Base-by-base conservation (phyloP, 2,888 invertebrate species). In the Epinotia nisella region DNA sequence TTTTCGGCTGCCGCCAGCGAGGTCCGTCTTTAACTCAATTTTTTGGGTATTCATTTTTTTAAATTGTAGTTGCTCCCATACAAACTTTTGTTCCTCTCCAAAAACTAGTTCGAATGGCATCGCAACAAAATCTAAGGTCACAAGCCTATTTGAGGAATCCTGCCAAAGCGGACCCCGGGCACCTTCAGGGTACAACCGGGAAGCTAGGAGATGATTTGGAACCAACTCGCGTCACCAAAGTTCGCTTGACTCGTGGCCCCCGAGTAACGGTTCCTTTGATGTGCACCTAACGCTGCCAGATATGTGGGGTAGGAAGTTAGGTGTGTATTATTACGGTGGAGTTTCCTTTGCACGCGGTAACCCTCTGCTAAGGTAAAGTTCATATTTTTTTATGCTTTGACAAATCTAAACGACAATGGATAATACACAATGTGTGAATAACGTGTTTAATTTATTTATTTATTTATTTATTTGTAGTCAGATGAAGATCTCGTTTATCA, bases 261-360 rank as follows among this genome's bases (percentile, higher is more conserved):
- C 76, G 74, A 51, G 39, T 83, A 85, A 85, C 86, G 82, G 85
- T 81, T 79, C 80, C 79, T 85, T 86, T 85, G 86, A 85, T 83
- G 82, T 81, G 77, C 82, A 76, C 79, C 83, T 83, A 83, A 79
- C 76, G 79, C 80, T 79, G 82, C 80, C 80, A 81, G 81, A 84
- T 84, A 83, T 80, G 80, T 80, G 77, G 80, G 82, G 81, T 80
- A 82, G 85, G 84, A 84, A 86, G 82, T 80, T 75, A 74, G 71
- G 74, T 73, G 72, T 73, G 78, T 39, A 49, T 35, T 68, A 73
- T 71, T 72, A 75, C 39, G 67, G 61, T 58, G 61, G 61, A 61
- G 65, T 68, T 39, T 29, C 59, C 51, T 45, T 49, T 61, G 66
- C 58, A 55, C 59, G 35, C 55, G 49, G 49, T 62, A 69, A 75